Percentiles rank a stretch among this genome's conserved stretches.
phyloP scores from a whole-genome alignment of 2,888 invertebrate genomes.

The Pantelozetes paolii region DNA sequence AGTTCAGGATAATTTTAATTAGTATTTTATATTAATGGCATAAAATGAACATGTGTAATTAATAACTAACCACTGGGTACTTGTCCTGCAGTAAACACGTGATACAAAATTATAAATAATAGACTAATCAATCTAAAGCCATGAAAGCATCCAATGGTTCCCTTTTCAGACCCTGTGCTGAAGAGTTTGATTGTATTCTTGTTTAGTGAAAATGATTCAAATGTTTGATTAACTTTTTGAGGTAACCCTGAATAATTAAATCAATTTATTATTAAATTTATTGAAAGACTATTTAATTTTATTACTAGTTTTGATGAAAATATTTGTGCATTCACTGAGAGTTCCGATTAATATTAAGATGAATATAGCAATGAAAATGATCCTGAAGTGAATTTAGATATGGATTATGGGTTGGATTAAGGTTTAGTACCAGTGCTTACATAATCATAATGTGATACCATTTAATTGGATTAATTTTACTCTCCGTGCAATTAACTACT shows the following conservation, averaged over 20 bases:
- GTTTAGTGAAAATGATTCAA: not conserved
- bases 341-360: not conserved
- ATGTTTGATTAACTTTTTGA: not conserved
- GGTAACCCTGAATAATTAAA: not conserved
- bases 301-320: not conserved
- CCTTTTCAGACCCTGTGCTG: not conserved
- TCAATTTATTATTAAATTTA: no score
- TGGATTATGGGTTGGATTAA: no score
- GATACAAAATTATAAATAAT: slow-evolving; percentile 38
- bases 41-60: no score
- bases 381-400: no score
- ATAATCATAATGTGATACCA: slow-evolving; percentile 22
- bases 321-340: not conserved
- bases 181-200: not conserved
- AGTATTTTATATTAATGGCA: no score
- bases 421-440: not conserved
- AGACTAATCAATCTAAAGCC: slow-evolving; percentile 37
- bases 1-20: no score
- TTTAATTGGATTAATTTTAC: not conserved
- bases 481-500: not conserved
- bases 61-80: slow-evolving; percentile 30
- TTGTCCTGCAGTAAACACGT: slow-evolving; percentile 39
- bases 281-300: not conserved
- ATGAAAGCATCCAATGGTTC: slow-evolving; percentile 37
- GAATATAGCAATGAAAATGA: not conserved